Percentiles rank a stretch among this genome's conserved stretches.
These are phyloP conservation scores for Leptopilina myrica DNA, from an alignment of 2,888 invertebrate genomes.

Conservation along the genomic window DNA sequence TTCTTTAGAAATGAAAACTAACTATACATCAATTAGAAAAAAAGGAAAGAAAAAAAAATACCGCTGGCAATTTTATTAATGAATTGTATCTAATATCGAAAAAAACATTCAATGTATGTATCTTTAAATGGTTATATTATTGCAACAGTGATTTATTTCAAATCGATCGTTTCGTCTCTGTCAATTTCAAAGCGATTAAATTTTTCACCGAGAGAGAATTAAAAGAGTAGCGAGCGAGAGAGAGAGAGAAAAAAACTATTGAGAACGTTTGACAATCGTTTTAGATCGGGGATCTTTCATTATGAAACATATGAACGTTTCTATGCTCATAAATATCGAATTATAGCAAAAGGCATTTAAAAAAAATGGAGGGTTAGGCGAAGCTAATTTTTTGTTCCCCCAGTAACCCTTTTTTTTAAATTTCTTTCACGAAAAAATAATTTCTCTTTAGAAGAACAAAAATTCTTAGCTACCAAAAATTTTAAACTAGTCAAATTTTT, in stretches of 20 bases:
- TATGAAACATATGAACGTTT: too few relatives aligned
- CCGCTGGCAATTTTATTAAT: neutral
- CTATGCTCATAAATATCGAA: slow-evolving; percentile 67
- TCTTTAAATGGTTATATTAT: neutral
- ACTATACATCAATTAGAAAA: neutral
- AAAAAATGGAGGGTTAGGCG: slow-evolving; percentile 58
- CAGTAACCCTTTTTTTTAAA: neutral
- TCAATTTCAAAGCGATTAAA: slow-evolving; percentile 34
- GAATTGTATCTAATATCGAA: neutral
- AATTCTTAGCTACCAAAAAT: too few relatives aligned
- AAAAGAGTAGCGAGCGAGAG: neutral
- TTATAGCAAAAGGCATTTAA: slow-evolving; percentile 59
- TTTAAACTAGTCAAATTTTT: too few relatives aligned
- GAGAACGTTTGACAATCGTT: slow-evolving; percentile 9
- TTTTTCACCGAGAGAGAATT: slow-evolving; percentile 23
- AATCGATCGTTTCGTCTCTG: slow-evolving; percentile 19
- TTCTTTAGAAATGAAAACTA: neutral
- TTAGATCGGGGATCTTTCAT: too few relatives aligned
- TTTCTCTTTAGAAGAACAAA: too few relatives aligned
- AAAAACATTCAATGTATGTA: neutral
- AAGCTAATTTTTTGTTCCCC: neutral
- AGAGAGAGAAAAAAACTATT: slow-evolving; percentile 2
- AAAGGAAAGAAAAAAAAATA: neutral
- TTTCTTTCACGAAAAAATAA: too few relatives aligned
- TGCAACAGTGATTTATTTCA: slow-evolving; percentile 10